These are phyloP conservation scores for Steatocranus sp. DNA, from an alignment of 2,797 vertebrate species.

Conservation along the genomic window DNA sequence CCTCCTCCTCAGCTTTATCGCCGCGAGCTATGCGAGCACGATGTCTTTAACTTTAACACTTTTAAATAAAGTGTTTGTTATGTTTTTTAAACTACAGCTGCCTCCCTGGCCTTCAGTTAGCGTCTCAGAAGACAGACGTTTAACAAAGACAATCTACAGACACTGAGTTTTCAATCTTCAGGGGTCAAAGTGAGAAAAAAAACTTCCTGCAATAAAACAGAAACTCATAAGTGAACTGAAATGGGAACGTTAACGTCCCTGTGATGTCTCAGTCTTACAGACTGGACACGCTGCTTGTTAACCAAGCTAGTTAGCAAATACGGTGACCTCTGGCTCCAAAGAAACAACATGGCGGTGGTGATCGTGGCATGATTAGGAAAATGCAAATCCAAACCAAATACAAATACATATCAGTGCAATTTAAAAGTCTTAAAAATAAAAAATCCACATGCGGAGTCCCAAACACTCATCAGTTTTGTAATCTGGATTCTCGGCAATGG, in stretches of 20 bases:
- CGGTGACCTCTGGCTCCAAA: neutral
- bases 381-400: neutral
- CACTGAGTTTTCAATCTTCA: neutral
- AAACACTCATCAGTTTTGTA: neutral
- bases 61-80: neutral
- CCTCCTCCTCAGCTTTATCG: neutral
- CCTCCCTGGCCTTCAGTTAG: neutral
- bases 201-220: neutral
- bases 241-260: neutral
- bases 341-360: neutral
- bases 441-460: neutral
- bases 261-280: neutral
- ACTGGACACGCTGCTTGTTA: neutral
- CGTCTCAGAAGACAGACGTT: neutral
- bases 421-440: neutral
- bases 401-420: accelerated
- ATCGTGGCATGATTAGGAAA: neutral
- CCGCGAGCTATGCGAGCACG: neutral
- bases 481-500: accelerated
- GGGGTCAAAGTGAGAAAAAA: accelerated
- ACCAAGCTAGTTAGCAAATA: neutral
- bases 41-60: neutral
- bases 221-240: neutral
- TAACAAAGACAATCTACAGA: neutral
- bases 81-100: neutral